phyloP scores from a whole-genome alignment of 2,888 invertebrate genomes.

The Hemithea aestivaria region DNA sequence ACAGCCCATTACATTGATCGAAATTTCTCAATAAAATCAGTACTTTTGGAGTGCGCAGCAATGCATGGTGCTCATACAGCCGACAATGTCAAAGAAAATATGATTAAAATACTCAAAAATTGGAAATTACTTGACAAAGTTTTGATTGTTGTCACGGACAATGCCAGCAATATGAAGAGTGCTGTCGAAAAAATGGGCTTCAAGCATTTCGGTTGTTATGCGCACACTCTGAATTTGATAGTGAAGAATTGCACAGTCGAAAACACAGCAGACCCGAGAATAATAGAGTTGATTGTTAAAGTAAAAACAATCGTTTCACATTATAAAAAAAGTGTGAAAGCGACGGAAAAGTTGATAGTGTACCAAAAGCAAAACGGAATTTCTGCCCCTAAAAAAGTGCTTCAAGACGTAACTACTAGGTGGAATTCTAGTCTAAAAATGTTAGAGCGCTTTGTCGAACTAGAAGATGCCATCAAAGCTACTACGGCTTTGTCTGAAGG shows the following conservation, averaged over 20 bases:
- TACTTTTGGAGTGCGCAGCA: background rate
- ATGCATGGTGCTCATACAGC: background rate
- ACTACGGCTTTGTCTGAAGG: no score
- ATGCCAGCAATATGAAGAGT: background rate
- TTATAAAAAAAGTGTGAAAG: no score
- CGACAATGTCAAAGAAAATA: no score
- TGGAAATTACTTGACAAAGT: background rate
- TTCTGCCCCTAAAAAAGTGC: no score
- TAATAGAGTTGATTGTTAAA: no score
- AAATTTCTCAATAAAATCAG: background rate
- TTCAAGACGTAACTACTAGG: no score
- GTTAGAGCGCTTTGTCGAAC: no score
- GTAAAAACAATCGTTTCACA: no score
- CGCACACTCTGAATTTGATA: background rate
- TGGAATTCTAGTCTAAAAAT: no score
- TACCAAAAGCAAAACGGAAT: no score
- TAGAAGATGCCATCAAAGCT: no score
- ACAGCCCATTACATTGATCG: background rate
- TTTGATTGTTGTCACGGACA: background rate
- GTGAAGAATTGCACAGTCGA: background rate
- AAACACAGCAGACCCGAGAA: constrained; percentile 5
- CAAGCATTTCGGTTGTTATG: background rate
- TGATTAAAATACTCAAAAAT: background rate
- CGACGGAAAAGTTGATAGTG: no score
- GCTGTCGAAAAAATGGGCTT: background rate